Evolutionary conservation across 1,140 invertebrate species (phyloP).

Genomic region (Bombus polaris): DNA sequence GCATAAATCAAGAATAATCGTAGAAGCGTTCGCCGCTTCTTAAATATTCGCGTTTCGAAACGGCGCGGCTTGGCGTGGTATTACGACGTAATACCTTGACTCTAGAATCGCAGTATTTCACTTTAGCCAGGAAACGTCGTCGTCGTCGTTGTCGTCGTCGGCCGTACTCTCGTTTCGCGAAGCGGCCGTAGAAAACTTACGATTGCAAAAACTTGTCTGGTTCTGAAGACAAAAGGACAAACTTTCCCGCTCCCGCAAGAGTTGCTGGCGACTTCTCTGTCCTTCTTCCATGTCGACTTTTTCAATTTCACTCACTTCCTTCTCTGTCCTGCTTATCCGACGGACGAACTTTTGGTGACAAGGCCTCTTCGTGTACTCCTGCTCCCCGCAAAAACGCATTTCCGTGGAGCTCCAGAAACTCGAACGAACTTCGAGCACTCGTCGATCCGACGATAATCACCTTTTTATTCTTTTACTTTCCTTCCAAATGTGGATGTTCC

Average conservation of each 20-base stretch:
- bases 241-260: conserved; percentile 63
- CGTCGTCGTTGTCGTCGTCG: conserved; percentile 3
- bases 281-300: conserved; percentile 37
- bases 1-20: conserved; percentile 23
- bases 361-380: conserved; percentile 13
- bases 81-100: conserved; percentile 33
- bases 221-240: conserved; percentile 57
- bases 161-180: conserved; percentile 52
- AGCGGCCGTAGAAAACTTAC: conserved; percentile 54
- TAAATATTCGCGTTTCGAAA: conserved; percentile 29
- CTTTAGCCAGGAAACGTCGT: conserved; percentile 40
- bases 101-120: conserved; percentile 36
- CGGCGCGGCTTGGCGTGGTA: not conserved
- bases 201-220: conserved; percentile 67
- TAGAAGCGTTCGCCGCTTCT: not conserved
- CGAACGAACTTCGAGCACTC: conserved; percentile 40
- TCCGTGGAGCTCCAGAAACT: conserved; percentile 33
- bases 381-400: conserved; percentile 54
- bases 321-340: not conserved
- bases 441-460: conserved; percentile 42
- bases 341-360: conserved; percentile 49
- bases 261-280: conserved; percentile 68
- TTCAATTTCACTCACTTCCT: conserved; percentile 23
- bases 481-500: not conserved
- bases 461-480: not conserved